Evolutionary conservation across 2,113 vertebrate species (phyloP).

Genomic region (Odocoileus hemionus): DNA sequence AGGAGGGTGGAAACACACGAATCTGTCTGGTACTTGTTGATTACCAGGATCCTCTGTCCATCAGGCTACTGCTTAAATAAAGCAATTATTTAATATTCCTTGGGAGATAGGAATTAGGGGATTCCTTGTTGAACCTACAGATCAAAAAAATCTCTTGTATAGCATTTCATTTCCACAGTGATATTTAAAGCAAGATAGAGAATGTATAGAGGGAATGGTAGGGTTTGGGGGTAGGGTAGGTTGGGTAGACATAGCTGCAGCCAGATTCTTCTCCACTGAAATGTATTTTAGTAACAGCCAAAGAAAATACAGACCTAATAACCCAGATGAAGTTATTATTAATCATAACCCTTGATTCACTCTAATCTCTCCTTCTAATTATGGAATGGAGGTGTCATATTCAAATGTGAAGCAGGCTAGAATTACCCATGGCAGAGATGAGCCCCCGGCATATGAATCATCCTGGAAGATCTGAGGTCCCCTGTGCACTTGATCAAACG

Average conservation of each 20-base stretch:
- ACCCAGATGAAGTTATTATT: not conserved
- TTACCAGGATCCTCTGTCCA: not conserved
- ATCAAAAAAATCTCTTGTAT: not conserved
- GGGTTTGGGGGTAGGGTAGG: no score
- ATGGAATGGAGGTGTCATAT: conserved; percentile 75
- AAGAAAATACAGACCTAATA: not conserved
- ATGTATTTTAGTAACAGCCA: not conserved
- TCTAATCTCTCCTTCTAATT: conserved; percentile 63
- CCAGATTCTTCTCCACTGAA: not conserved
- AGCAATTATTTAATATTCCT: not conserved
- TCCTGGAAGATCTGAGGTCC: conserved; percentile 72
- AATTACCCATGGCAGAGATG: conserved; percentile 72
- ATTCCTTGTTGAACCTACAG: not conserved
- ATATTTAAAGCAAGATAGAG: not conserved
- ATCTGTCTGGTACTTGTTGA: not conserved
- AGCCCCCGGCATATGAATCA: conserved; percentile 62
- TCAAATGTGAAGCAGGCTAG: conserved; percentile 74
- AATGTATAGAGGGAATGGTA: not conserved
- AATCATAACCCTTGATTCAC: not conserved
- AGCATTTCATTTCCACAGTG: not conserved
- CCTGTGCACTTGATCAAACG: conserved; percentile 72
- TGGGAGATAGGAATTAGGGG: not conserved
- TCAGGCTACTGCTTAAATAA: not conserved
- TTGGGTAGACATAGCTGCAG: not conserved
- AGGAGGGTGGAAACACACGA: not conserved